Conservation (phyloP, 2,797 vertebrate species). For the Anguilla obscura region DNA sequence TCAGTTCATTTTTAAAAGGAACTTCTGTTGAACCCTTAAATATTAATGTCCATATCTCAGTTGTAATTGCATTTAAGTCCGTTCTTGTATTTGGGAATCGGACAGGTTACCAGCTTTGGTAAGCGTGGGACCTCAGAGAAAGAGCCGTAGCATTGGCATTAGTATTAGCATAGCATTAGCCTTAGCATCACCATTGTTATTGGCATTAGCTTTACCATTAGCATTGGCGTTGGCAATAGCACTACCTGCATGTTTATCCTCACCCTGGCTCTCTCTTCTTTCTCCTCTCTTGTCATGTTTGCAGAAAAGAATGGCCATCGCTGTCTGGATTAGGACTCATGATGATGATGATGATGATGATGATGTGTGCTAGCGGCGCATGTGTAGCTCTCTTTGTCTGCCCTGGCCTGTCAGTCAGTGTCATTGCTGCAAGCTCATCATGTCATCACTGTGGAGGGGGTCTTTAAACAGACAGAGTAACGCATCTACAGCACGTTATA, state of each 20-base stretch:
- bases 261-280: slow-evolving; percentile 64
- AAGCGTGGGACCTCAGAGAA: not conserved
- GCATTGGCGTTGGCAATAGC: not conserved
- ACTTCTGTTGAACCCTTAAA: slow-evolving; percentile 4
- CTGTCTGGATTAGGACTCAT: slow-evolving; percentile 76
- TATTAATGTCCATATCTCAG: not conserved
- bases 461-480: slow-evolving; percentile 12
- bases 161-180: too few species aligned
- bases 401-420: slow-evolving; percentile 5
- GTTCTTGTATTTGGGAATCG: not conserved
- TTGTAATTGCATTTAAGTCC: not conserved
- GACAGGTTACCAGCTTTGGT: not conserved
- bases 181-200: too few species aligned
- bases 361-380: slow-evolving; percentile 64
- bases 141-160: not conserved
- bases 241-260: slow-evolving; percentile 49
- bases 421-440: not conserved
- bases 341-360: slow-evolving; percentile 79
- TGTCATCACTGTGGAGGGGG: not conserved
- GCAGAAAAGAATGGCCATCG: slow-evolving; percentile 84
- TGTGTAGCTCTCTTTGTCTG: slow-evolving; percentile 42
- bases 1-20: not conserved
- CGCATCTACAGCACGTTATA: not conserved
- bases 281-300: slow-evolving; percentile 79
- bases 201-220: not conserved